Evolutionary conservation across 1,140 invertebrate species (phyloP).

Genomic region (Papilio polyxenes): DNA sequence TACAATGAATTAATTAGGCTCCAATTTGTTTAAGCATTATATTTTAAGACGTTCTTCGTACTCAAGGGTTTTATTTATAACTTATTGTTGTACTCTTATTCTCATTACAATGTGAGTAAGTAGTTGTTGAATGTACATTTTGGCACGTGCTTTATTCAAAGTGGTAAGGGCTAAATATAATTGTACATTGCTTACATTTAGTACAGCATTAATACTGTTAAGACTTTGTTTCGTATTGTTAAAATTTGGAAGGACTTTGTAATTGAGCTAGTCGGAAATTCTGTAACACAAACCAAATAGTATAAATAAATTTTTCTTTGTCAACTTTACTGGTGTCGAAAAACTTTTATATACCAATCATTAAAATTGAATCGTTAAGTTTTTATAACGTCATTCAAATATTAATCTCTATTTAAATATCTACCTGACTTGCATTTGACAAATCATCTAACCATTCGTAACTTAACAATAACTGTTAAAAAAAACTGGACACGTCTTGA

Average conservation of each 20-base stretch:
- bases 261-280: not conserved
- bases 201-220: not conserved
- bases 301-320: not conserved
- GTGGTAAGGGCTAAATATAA: not conserved
- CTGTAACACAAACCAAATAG: not conserved
- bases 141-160: not conserved
- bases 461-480: slow-evolving; percentile 3
- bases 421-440: slow-evolving; percentile 28
- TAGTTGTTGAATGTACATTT: not conserved
- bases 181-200: not conserved
- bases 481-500: slow-evolving; percentile 27
- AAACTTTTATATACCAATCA: not conserved
- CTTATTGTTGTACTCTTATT: not conserved
- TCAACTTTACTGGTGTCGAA: not conserved
- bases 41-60: slow-evolving; percentile 1
- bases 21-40: not conserved
- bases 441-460: slow-evolving; percentile 3
- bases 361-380: slow-evolving; percentile 23
- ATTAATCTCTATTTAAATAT: slow-evolving; percentile 8
- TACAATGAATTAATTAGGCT: not conserved
- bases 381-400: slow-evolving; percentile 20
- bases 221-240: not conserved
- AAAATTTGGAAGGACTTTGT: not conserved
- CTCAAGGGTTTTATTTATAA: not conserved
- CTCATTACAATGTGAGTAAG: not conserved